Conservation (phyloP, 2,888 invertebrate species). For the Cactoblastis cactorum region DNA sequence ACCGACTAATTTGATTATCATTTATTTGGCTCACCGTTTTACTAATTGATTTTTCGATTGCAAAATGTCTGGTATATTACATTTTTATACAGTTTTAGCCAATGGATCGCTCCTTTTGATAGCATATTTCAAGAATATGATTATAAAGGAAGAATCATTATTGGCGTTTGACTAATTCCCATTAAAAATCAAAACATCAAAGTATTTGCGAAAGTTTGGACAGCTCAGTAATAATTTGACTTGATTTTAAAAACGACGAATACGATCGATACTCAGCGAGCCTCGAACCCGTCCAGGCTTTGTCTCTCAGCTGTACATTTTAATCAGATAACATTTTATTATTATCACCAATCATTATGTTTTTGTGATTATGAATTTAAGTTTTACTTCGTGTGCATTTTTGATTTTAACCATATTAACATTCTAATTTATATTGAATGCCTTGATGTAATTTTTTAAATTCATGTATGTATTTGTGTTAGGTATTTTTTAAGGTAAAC, state of each 20-base stretch:
- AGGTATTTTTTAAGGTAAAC: constrained; percentile 35
- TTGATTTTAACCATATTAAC: constrained; percentile 77
- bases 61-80: constrained; percentile 23
- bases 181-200: constrained; percentile 44
- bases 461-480: constrained; percentile 37
- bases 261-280: constrained; percentile 29
- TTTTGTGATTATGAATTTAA: constrained; percentile 57
- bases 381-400: constrained; percentile 58
- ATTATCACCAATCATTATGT: constrained; percentile 50
- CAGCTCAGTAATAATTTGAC: constrained; percentile 48
- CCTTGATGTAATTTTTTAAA: constrained; percentile 39
- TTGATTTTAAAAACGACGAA: constrained; percentile 64
- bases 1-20: constrained; percentile 34
- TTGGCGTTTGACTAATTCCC: constrained; percentile 43
- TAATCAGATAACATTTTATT: constrained; percentile 71
- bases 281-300: background rate
- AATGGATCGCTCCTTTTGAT: constrained; percentile 45
- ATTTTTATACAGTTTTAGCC: constrained; percentile 28
- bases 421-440: constrained; percentile 66
- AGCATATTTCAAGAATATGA: constrained; percentile 69
- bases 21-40: constrained; percentile 47
- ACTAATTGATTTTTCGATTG: constrained; percentile 56
- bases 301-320: constrained; percentile 44
- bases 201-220: constrained; percentile 41
- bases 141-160: constrained; percentile 44